Percentiles rank a stretch among this genome's conserved stretches.
These are phyloP conservation scores for Parotocinclus haroldoi DNA, from an alignment of 2,797 vertebrate genomes.

Conservation along the genomic window DNA sequence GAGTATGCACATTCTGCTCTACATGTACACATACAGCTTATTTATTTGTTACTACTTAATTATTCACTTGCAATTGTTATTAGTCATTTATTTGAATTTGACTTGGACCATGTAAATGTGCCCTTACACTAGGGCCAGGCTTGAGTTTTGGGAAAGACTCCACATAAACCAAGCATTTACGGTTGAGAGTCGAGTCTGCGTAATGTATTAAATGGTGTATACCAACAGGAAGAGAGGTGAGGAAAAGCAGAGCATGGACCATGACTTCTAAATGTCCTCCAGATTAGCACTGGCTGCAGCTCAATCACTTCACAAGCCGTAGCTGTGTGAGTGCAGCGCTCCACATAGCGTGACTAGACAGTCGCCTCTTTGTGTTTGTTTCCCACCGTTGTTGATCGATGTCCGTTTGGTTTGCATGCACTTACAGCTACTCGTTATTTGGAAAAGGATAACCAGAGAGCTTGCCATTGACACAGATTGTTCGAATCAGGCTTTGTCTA, in stretches of 20 bases:
- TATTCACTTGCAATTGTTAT: conserved; percentile 15
- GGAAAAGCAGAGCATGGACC: conserved; percentile 25
- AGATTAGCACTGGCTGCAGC: conserved; percentile 19
- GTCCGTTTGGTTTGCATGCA: conserved; percentile 14
- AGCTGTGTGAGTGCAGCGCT: background rate
- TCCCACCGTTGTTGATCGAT: conserved; percentile 7
- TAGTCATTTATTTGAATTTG: conserved; percentile 17
- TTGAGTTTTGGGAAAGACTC: conserved; percentile 40
- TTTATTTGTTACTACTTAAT: too few relatives aligned
- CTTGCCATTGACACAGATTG: conserved; percentile 19
- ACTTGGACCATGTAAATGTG: conserved; percentile 21
- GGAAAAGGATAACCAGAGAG: conserved; percentile 8
- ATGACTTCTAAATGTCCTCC: conserved; percentile 25
- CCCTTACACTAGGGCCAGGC: background rate
- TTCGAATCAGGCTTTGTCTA: background rate
- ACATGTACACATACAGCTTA: too few relatives aligned
- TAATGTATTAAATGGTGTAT: conserved; percentile 22
- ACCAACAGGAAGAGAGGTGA: conserved; percentile 18
- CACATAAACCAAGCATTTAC: conserved; percentile 21
- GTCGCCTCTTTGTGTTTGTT: conserved; percentile 14
- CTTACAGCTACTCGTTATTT: conserved; percentile 20
- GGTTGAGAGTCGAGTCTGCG: conserved; percentile 27
- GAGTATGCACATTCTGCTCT: too few relatives aligned
- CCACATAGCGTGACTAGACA: background rate
- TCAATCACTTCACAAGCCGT: background rate